Conservation (phyloP, 2,888 invertebrate genomes). For the Epistrophella euchroma region DNA sequence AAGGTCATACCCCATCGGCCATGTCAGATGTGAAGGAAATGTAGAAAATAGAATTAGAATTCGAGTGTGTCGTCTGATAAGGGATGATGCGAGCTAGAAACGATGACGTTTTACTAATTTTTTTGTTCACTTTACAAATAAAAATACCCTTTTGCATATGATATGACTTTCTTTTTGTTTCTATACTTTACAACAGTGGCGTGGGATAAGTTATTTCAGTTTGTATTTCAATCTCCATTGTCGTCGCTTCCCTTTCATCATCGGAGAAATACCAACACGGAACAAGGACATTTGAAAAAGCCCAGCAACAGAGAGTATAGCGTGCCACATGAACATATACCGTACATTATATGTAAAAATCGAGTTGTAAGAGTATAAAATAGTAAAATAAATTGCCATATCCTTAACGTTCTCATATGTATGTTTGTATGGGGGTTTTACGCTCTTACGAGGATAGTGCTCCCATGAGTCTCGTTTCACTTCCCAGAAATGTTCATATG, state of each 20-base stretch:
- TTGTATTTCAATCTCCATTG: conserved; percentile 13
- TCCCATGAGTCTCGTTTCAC: conserved; percentile 72
- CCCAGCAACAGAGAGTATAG: conserved; percentile 21
- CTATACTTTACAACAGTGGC: not conserved
- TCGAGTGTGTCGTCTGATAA: conserved; percentile 10
- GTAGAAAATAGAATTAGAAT: conserved; percentile 23
- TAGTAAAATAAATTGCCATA: conserved; percentile 76
- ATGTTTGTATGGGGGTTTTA: conserved; percentile 38
- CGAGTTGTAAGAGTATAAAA: conserved; percentile 64
- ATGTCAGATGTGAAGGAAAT: conserved; percentile 1
- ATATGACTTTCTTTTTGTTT: conserved; percentile 36
- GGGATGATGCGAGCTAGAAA: conserved; percentile 39
- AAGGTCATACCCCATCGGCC: conserved; percentile 50
- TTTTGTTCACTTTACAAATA: not conserved
- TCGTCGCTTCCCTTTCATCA: not conserved
- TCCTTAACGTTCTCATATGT: conserved; percentile 52
- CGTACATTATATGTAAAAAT: conserved; percentile 3
- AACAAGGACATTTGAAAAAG: conserved; percentile 44
- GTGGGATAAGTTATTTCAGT: conserved; percentile 23
- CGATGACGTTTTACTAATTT: conserved; percentile 52
- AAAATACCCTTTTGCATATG: conserved; percentile 48
- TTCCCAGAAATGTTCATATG: conserved; percentile 35
- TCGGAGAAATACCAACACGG: conserved; percentile 25
- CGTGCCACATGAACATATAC: not conserved
- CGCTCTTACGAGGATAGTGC: conserved; percentile 59